phyloP scores from a whole-genome alignment of 2,888 invertebrate genomes.

The Synergus laeviventris region DNA sequence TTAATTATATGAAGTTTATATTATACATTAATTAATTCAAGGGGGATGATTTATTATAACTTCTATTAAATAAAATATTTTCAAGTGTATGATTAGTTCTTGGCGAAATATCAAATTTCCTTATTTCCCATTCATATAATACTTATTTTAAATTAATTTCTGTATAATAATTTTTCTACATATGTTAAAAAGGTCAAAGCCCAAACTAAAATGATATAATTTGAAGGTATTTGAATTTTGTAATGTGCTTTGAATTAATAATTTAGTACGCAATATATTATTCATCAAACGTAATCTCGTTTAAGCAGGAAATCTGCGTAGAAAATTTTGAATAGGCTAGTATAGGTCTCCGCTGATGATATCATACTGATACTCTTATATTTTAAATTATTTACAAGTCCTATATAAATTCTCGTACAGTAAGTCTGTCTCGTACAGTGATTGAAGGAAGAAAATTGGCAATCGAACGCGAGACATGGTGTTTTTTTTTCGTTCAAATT shows the following conservation, averaged over 20 bases:
- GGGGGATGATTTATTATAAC: not conserved
- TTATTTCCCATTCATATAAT: not conserved
- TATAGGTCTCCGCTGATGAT: not conserved
- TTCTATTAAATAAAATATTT: not conserved
- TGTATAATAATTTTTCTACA: not conserved
- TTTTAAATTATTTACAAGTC: not conserved
- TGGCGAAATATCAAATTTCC: not conserved
- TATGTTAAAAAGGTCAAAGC: not conserved
- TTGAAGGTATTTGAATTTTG: not conserved
- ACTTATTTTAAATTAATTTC: not conserved
- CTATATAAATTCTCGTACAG: not conserved
- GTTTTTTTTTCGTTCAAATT: slow-evolving; percentile 49
- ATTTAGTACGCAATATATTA: not conserved
- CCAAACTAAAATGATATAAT: not conserved
- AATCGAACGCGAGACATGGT: slow-evolving; percentile 22
- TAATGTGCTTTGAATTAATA: not conserved
- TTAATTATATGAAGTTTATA: not conserved
- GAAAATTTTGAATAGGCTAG: slow-evolving; percentile 14
- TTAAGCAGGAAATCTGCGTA: not conserved
- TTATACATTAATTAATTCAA: not conserved
- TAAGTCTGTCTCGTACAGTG: not conserved
- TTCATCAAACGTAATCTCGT: slow-evolving; percentile 16
- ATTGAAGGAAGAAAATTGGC: slow-evolving; percentile 11
- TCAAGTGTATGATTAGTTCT: not conserved
- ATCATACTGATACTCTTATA: not conserved